Base-by-base conservation (phyloP, 1,140 invertebrate genomes). In the Lepidurus packardi region DNA sequence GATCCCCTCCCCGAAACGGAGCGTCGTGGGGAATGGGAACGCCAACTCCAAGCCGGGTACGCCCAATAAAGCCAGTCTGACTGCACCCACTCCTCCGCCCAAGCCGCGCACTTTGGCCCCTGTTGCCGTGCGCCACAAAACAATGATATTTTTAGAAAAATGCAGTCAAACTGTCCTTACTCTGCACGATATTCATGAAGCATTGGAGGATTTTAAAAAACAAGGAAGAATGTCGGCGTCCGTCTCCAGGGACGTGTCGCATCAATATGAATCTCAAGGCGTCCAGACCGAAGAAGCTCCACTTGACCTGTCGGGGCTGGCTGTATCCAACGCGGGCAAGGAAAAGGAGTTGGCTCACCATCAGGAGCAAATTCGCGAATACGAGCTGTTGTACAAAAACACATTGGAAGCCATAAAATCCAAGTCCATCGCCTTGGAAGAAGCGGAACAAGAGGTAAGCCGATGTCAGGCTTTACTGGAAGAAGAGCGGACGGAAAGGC, bases 401-500 rank as follows among this genome's bases (percentile, higher is more conserved):
- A 65, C 53, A 21, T 16, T 65, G 53, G 53, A 65, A 65, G 53
- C 53, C 53, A 65, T 65, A 65, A 21, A 65, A 65, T n/a, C 13
- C 21, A 34, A 42, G 5, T 21, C 6, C 6, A 21, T 43, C 2
- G 74, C 43, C 7, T 42, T 75, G 74, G 41, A 42, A 21, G 47
- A 77, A 8, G 43, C 76, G 41, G 76, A 77, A 10, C 76, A 77
- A 16, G 47, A 77, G 44, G 73, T 42, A 13, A 53, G 76, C 34
- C 21, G 47, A 42, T 43, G 45, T 8, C 75, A 77, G n/a, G 53
- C 75, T n/a, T 53, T 73, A 43, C 74, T 82, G 73, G 78, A 81
- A 11, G 80, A 83, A 43, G 82, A 83, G 76, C 75, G 80, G 16
- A 24, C 73, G 6, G 82, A 82, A 73, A 81, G 82, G 43, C 80